A percentile compares a stretch with the other conserved stretches of the same genome.
Evolutionary conservation across 2,888 invertebrate genomes (phyloP).

Genomic region (Ganaspis brasiliensis): DNA sequence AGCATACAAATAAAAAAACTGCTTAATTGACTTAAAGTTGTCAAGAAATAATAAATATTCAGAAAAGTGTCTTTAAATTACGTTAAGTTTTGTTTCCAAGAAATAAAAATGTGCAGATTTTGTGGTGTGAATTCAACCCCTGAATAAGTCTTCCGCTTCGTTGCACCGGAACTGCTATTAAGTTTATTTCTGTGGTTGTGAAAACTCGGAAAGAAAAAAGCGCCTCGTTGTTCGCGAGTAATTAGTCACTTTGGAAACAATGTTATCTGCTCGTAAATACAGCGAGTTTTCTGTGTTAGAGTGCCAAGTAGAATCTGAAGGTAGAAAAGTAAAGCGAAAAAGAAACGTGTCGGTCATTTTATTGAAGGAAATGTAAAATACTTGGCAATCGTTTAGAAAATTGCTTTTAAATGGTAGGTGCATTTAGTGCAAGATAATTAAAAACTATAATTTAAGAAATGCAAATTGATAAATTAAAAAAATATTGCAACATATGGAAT

Average conservation of each 20-base stretch:
- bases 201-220: conserved; percentile 1
- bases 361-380: too few relatives aligned
- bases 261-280: conserved; percentile 30
- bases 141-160: conserved; percentile 30
- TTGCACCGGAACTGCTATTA: conserved; percentile 19
- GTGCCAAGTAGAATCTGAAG: neutral
- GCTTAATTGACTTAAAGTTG: neutral
- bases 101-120: conserved; percentile 10
- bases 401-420: too few relatives aligned
- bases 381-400: too few relatives aligned
- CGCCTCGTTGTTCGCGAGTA: conserved; percentile 31
- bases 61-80: neutral
- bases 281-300: conserved; percentile 9
- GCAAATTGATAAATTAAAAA: too few relatives aligned
- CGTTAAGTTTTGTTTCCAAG: neutral
- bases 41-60: neutral
- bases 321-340: neutral
- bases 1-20: too few relatives aligned
- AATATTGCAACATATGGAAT: too few relatives aligned
- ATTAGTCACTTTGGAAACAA: conserved; percentile 29
- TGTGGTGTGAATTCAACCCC: conserved; percentile 1
- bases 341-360: neutral
- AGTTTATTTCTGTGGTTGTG: conserved; percentile 7
- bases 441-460: too few relatives aligned
- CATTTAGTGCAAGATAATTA: too few relatives aligned